Conservation (phyloP, 2,888 invertebrate genomes). For the Apoderus coryli region DNA sequence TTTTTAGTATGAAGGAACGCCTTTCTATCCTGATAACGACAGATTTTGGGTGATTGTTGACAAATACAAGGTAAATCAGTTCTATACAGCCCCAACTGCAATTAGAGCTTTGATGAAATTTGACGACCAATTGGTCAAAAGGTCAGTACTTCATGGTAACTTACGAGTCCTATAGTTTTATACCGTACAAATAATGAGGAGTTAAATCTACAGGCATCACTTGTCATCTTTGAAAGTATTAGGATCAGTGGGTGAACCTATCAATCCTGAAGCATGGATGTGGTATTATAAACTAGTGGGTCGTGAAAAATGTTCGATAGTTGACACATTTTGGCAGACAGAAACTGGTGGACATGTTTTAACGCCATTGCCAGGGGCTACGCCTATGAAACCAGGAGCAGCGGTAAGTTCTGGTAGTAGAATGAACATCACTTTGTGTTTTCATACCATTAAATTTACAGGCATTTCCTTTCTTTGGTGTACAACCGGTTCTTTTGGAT, state of each 20-base stretch:
- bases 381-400: constrained; percentile 94
- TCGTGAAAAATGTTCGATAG: constrained; percentile 72
- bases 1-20: constrained; percentile 86
- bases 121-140: constrained; percentile 71
- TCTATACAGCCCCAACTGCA: constrained; percentile 98
- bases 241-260: constrained; percentile 97
- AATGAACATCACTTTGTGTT: too few relatives aligned
- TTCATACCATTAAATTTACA: too few relatives aligned
- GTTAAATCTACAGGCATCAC: constrained; percentile 42
- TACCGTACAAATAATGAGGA: too few relatives aligned
- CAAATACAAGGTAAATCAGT: constrained; percentile 89
- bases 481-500: constrained; percentile 74
- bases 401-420: constrained; percentile 75
- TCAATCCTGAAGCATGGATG: constrained; percentile 95
- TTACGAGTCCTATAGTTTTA: too few relatives aligned
- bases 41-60: constrained; percentile 88
- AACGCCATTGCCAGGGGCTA: constrained; percentile 90
- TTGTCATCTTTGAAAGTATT: constrained; percentile 58
- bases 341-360: constrained; percentile 98
- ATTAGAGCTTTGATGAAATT: constrained; percentile 92
- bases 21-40: constrained; percentile 86
- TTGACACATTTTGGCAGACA: constrained; percentile 99
- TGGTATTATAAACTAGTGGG: constrained; percentile 88
- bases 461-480: constrained; percentile 96
- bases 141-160: constrained; percentile 37